phyloP scores from a whole-genome alignment of 1,140 invertebrate species.

The Notospermus geniculatus region DNA sequence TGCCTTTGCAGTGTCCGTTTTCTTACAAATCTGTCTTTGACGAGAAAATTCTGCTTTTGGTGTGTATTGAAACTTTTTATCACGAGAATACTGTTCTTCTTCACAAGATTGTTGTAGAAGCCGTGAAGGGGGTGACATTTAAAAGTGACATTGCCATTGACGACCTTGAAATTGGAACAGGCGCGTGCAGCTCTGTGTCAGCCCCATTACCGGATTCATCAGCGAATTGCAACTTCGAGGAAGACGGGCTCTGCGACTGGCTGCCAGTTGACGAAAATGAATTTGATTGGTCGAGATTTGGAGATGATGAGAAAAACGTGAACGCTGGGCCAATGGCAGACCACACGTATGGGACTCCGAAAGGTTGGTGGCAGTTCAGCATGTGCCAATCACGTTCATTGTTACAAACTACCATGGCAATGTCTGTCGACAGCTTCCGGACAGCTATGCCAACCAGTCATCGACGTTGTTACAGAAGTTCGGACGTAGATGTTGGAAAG shows the following conservation, averaged over 20 bases:
- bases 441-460: no score
- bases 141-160: slow-evolving; percentile 70
- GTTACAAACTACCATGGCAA: no score
- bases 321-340: slow-evolving; percentile 15
- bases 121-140: slow-evolving; percentile 31
- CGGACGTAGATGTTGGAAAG: no score
- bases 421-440: no score
- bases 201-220: background rate
- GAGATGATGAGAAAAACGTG: background rate
- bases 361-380: no score
- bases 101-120: slow-evolving; percentile 19
- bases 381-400: no score
- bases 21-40: no score
- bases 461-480: no score
- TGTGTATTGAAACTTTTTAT: no score
- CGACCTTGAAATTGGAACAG: slow-evolving; percentile 54
- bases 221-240: slow-evolving; percentile 3
- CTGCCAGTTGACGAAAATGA: background rate
- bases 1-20: background rate
- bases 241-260: slow-evolving; percentile 24
- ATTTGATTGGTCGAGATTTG: slow-evolving; percentile 11
- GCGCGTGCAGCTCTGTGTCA: background rate
- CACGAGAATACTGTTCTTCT: background rate
- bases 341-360: slow-evolving; percentile 15
- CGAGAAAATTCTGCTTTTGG: background rate